These are phyloP conservation scores for Cataglyphis cursor DNA, from an alignment of 2,888 invertebrate genomes.

Conservation along the genomic window DNA sequence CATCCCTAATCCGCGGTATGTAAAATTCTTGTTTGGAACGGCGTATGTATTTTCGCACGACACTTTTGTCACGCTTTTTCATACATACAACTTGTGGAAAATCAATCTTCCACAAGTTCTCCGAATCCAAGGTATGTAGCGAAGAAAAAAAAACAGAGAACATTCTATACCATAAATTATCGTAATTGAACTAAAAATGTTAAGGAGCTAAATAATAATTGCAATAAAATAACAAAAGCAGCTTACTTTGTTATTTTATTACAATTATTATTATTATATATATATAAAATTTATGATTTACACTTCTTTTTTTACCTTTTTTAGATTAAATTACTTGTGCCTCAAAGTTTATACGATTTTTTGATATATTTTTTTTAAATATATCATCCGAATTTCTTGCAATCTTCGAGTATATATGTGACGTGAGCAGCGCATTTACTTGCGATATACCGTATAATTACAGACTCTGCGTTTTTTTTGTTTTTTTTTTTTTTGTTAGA, in stretches of 20 bases:
- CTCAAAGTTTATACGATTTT: not conserved
- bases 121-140: not conserved
- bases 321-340: not conserved
- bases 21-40: constrained; percentile 1
- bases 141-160: not conserved
- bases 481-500: constrained; percentile 37
- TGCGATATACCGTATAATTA: not conserved
- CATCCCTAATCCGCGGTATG: not conserved
- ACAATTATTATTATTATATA: no score
- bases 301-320: not conserved
- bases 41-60: not conserved
- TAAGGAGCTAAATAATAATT: not conserved
- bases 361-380: not conserved
- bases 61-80: not conserved
- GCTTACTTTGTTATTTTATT: not conserved
- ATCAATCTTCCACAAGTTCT: constrained; percentile 6
- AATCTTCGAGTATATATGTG: not conserved
- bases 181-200: not conserved
- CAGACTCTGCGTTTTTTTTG: constrained; percentile 34
- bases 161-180: not conserved
- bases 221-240: not conserved
- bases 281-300: not conserved
- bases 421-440: not conserved
- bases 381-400: constrained; percentile 6
- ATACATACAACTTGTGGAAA: not conserved